Conservation (phyloP, 2,797 vertebrate species). For the Numenius phaeopus region DNA sequence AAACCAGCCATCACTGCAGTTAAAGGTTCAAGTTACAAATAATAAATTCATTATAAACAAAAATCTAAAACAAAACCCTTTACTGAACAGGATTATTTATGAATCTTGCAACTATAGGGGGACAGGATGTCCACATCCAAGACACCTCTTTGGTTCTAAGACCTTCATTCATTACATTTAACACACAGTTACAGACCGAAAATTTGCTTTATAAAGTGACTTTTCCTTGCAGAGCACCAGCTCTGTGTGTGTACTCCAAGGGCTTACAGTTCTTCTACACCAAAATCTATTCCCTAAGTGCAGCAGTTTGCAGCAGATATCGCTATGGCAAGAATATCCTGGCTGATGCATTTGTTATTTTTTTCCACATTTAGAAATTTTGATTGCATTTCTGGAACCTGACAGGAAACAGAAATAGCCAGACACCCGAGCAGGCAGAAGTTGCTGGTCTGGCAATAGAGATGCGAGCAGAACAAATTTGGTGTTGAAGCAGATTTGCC, state of each 20-base stretch:
- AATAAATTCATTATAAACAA: neutral
- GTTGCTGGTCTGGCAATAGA: neutral
- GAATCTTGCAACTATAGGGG: accelerated
- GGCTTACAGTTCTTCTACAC: neutral
- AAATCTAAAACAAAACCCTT: neutral
- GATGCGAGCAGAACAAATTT: neutral
- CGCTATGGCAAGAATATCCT: neutral
- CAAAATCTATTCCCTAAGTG: neutral
- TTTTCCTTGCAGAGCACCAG: neutral
- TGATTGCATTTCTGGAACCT: neutral
- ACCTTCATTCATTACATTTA: neutral
- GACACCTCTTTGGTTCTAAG: neutral
- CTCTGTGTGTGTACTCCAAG: accelerated
- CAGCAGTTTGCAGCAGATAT: neutral
- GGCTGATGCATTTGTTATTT: neutral
- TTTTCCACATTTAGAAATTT: neutral
- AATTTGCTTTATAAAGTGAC: neutral
- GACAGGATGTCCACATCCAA: neutral
- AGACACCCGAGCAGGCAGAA: neutral
- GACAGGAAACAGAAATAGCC: neutral
- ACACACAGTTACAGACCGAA: neutral
- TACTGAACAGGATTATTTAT: neutral
- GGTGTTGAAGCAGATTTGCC: neutral
- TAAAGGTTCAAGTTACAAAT: neutral
- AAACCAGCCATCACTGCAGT: neutral